phyloP scores from a whole-genome alignment of 2,113 vertebrate species.

The Gallinago media region DNA sequence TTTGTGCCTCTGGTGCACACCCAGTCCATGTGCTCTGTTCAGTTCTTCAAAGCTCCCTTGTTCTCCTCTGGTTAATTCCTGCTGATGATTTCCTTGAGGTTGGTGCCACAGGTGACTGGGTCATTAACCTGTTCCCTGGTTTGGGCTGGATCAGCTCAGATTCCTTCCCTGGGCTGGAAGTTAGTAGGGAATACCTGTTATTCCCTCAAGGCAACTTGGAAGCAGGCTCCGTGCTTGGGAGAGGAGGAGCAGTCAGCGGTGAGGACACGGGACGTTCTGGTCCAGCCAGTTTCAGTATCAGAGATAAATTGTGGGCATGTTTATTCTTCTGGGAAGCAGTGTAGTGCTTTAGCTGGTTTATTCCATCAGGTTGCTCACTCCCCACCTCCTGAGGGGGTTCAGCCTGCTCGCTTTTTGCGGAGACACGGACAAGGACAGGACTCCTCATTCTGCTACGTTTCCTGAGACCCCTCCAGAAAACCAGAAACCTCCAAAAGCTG shows the following conservation, averaged over 20 bases:
- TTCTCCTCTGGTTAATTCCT: background rate
- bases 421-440: rapidly evolving
- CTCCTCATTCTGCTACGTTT: background rate
- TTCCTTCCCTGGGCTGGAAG: background rate
- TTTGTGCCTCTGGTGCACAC: background rate
- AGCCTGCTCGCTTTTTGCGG: background rate
- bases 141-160: background rate
- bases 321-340: background rate
- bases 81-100: background rate
- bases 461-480: background rate
- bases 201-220: background rate
- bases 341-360: background rate
- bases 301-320: background rate
- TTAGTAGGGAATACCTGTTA: background rate
- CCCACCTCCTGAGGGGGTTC: background rate
- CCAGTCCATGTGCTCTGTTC: background rate
- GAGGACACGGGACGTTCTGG: background rate
- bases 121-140: background rate
- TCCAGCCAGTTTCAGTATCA: background rate
- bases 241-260: background rate
- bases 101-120: background rate
- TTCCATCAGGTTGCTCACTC: background rate
- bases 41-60: background rate
- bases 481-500: background rate
- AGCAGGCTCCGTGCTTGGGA: background rate